These are phyloP conservation scores for Apodemia mormo DNA, from an alignment of 2,888 invertebrate species.

Conservation along the genomic window DNA sequence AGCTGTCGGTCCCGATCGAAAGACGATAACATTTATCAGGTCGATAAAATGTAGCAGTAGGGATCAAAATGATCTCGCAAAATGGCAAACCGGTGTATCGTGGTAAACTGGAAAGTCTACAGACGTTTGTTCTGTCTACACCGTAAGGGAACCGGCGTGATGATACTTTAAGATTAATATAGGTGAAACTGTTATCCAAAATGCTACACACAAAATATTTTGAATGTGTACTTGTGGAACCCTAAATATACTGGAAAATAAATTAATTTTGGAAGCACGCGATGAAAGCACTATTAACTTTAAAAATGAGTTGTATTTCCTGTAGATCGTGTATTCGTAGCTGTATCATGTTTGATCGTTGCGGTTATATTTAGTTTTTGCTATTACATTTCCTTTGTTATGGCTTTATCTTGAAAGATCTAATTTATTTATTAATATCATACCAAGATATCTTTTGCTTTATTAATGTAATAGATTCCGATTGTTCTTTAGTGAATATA, in stretches of 20 bases:
- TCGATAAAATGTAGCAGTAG: too few relatives aligned
- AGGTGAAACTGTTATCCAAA: not conserved
- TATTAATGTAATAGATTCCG: not conserved
- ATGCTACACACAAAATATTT: not conserved
- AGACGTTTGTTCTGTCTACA: too few relatives aligned
- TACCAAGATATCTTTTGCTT: conserved; percentile 15
- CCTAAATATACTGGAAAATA: conserved; percentile 57
- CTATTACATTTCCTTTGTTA: conserved; percentile 4
- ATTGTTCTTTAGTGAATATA: not conserved
- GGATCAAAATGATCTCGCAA: too few relatives aligned
- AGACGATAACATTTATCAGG: too few relatives aligned
- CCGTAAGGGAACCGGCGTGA: too few relatives aligned
- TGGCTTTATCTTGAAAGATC: not conserved
- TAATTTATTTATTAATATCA: conserved; percentile 15
- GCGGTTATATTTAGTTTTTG: conserved; percentile 10
- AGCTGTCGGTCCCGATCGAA: too few relatives aligned
- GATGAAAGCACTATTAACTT: conserved; percentile 63
- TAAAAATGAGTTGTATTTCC: conserved; percentile 63
- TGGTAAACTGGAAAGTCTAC: too few relatives aligned
- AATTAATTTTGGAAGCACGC: conserved; percentile 76
- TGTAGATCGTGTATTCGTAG: conserved; percentile 57
- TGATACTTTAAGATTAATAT: too few relatives aligned
- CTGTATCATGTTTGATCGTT: conserved; percentile 25
- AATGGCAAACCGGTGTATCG: too few relatives aligned
- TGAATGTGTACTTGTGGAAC: conserved; percentile 33